Conservation (phyloP, 2,888 invertebrate species). For the Hemaris fuciformis region DNA sequence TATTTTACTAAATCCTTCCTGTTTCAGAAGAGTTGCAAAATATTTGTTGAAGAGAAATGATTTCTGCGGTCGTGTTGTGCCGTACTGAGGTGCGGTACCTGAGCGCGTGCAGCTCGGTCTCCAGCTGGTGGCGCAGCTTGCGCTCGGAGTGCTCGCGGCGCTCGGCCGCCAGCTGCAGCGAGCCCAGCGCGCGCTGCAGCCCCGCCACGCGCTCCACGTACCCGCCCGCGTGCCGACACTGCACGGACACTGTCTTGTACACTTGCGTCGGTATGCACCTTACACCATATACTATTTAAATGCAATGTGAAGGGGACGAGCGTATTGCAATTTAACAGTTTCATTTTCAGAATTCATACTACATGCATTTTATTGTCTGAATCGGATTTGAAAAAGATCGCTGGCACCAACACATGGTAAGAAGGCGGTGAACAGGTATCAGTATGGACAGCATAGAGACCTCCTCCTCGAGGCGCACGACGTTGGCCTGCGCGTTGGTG, state of each 20-base stretch:
- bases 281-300: too few relatives aligned
- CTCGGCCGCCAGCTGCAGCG: conserved; percentile 91
- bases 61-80: too few relatives aligned
- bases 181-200: conserved; percentile 89
- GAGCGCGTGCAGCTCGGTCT: conserved; percentile 89
- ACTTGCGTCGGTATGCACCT: background rate
- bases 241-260: conserved; percentile 12
- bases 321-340: too few relatives aligned
- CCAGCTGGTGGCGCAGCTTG: conserved; percentile 91
- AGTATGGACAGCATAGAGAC: conserved; percentile 55
- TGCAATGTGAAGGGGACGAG: too few relatives aligned
- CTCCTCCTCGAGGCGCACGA: conserved; percentile 93
- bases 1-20: too few relatives aligned
- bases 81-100: conserved; percentile 51
- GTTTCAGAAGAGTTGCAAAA: too few relatives aligned
- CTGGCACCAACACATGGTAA: too few relatives aligned
- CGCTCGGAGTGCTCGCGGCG: conserved; percentile 92
- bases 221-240: conserved; percentile 91
- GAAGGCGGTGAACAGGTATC: background rate
- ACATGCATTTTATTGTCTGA: too few relatives aligned
- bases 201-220: conserved; percentile 93
- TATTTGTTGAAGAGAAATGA: too few relatives aligned
- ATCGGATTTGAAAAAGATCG: too few relatives aligned
- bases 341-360: too few relatives aligned
- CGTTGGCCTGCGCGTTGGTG: conserved; percentile 94